Evolutionary conservation across 2,113 vertebrate genomes (phyloP).

Genomic region (Rhagologus leucostigma): DNA sequence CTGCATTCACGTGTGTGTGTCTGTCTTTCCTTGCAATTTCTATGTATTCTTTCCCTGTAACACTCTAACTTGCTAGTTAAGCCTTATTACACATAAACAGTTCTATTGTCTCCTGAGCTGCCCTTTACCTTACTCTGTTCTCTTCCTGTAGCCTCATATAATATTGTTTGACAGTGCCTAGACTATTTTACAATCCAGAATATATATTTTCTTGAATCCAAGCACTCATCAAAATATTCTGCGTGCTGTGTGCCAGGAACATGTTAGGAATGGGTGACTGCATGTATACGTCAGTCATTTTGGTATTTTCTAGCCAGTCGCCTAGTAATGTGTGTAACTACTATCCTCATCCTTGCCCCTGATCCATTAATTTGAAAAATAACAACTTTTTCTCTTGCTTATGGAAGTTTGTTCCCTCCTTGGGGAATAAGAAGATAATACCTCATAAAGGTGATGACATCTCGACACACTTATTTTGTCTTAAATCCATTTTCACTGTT

Average conservation of each 20-base stretch:
- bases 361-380: background rate
- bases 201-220: background rate
- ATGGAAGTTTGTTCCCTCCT: background rate
- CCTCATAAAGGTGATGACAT: background rate
- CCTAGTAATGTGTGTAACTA: background rate
- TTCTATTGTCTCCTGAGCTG: background rate
- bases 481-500: background rate
- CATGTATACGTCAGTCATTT: background rate
- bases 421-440: background rate
- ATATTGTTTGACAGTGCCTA: background rate
- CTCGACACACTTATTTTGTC: background rate
- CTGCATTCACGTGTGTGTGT: background rate
- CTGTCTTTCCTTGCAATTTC: background rate
- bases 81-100: background rate
- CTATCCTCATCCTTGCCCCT: background rate
- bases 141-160: background rate
- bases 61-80: background rate
- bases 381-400: background rate
- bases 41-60: background rate
- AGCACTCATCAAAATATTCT: background rate
- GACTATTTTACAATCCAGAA: background rate
- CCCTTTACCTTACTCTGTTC: background rate
- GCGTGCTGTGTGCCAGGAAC: background rate
- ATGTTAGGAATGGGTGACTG: background rate
- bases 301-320: background rate